Evolutionary conservation across 1,140 invertebrate species (phyloP), one percentile per base, ranked within the genome.

Genomic region (Hylaeus anthracinus): DNA sequence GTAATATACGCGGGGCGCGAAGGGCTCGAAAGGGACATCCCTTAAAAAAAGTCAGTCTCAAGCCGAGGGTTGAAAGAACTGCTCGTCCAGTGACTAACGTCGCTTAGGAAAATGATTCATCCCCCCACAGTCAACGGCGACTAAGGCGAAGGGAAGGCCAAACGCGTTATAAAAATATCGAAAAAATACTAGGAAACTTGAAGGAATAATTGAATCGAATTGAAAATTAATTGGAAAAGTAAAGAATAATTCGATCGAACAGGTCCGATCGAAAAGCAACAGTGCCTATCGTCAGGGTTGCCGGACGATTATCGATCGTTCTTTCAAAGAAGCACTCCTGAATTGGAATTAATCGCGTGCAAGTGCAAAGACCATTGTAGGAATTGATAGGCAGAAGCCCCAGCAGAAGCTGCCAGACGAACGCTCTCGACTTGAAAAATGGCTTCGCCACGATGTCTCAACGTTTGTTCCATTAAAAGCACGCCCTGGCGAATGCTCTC

Each of bases 31-130:
- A 75, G 84, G 88, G 79, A 66, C 60, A 45, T 76, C 87, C 83
- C 85, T 90, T 61, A 77, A 85, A 82, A n/a, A 90, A 89, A 88
- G 88, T 90, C 83, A 88, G 76, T 67, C 53, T 85, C 51, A 10
- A 43, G 61, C 1, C 64, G 66, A 77, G 74, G 84, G 76, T 65
- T 69, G 74, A 78, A 71, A 81, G 72, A 74, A 56, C 55, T 80
- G 66, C 77, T 81, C 60, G 39, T 51, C 55, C 5, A 10, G 53
- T 82, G 64, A 72, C 58, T 4, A 79, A 76, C 76, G 60, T 64
- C 43, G 55, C 61, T 48, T 9, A 3, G 43, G 55, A 67, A 67
- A 73, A 79, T 87, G 85, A 87, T 45, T 87, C 85, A 87, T 83
- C 26, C 84, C n/a, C 60, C 4, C 41, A 14, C 6, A 48, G 48